Percentiles rank a stretch among this genome's conserved stretches.
These are phyloP conservation scores for Pogonomyrmex californicus DNA, from an alignment of 1,140 invertebrate species.

Conservation along the genomic window DNA sequence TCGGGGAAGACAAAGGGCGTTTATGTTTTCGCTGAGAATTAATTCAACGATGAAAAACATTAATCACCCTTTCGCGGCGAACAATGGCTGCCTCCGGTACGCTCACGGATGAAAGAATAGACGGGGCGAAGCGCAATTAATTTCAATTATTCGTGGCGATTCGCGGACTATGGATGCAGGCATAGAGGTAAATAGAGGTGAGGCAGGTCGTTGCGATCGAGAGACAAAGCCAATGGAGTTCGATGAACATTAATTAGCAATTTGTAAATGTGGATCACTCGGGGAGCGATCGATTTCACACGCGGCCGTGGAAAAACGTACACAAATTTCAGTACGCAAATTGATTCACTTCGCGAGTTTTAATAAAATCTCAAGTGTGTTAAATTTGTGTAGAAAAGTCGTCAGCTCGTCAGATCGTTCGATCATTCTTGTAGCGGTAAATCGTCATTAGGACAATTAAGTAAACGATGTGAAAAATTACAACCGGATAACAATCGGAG, in stretches of 20 bases:
- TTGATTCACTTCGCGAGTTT: background rate
- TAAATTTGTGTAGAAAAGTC: background rate
- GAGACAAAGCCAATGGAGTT: constrained; percentile 47
- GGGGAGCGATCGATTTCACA: background rate
- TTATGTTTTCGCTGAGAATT: constrained; percentile 45
- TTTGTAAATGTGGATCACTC: constrained; percentile 35
- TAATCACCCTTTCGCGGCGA: constrained; percentile 43
- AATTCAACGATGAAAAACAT: constrained; percentile 52
- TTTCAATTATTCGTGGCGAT: constrained; percentile 62
- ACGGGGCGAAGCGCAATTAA: constrained; percentile 52
- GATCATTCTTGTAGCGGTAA: background rate
- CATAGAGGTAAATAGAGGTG: constrained; percentile 11
- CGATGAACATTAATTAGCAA: constrained; percentile 49
- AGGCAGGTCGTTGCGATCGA: constrained; percentile 14
- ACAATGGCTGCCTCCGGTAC: constrained; percentile 27
- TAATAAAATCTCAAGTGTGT: background rate
- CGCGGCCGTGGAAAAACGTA: background rate
- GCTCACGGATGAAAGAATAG: constrained; percentile 45
- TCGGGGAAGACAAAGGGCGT: constrained; percentile 41
- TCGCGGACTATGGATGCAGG: constrained; percentile 26
- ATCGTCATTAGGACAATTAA: background rate
- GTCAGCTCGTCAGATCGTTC: background rate
- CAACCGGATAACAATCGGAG: background rate
- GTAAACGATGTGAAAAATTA: background rate
- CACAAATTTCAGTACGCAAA: background rate